Percentiles rank a stretch among this genome's conserved stretches.
Evolutionary conservation across 2,888 invertebrate species (phyloP).

Genomic region (Nephrotoma guestfalica): DNA sequence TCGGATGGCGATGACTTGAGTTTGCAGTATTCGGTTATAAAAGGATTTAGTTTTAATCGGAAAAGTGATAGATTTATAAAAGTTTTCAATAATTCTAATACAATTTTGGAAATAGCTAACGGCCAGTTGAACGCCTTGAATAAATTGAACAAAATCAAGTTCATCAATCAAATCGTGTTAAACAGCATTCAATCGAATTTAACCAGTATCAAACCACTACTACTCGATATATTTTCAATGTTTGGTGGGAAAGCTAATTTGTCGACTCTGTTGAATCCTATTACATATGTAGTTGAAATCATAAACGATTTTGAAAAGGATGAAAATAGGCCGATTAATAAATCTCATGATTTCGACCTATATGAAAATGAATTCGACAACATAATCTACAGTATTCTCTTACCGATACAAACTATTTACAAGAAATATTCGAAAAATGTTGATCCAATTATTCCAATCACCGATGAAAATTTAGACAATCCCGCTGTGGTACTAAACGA

Average conservation of each 20-base stretch:
- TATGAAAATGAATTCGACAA: constrained; percentile 31
- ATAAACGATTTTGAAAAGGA: background rate
- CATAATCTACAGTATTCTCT: constrained; percentile 36
- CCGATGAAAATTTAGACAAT: constrained; percentile 5
- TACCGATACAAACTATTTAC: constrained; percentile 43
- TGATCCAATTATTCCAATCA: background rate
- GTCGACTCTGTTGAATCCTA: constrained; percentile 16
- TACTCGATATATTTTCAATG: constrained; percentile 21
- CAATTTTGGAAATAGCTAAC: background rate
- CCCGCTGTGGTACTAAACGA: background rate
- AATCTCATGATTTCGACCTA: constrained; percentile 13
- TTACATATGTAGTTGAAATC: background rate
- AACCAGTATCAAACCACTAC: constrained; percentile 15
- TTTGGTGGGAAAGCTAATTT: constrained; percentile 14
- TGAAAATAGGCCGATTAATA: background rate
- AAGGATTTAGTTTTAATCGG: background rate
- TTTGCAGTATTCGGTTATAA: background rate
- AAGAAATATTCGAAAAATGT: constrained; percentile 31
- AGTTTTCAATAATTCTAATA: background rate
- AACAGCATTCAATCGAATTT: constrained; percentile 13
- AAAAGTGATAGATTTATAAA: background rate
- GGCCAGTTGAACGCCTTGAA: background rate
- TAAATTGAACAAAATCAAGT: background rate
- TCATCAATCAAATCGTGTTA: constrained; percentile 13
- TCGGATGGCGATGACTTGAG: background rate